A percentile compares a stretch with the other conserved stretches of the same genome.
These are phyloP conservation scores for Antennarius striatus DNA, from an alignment of 2,113 vertebrate species.

Conservation along the genomic window DNA sequence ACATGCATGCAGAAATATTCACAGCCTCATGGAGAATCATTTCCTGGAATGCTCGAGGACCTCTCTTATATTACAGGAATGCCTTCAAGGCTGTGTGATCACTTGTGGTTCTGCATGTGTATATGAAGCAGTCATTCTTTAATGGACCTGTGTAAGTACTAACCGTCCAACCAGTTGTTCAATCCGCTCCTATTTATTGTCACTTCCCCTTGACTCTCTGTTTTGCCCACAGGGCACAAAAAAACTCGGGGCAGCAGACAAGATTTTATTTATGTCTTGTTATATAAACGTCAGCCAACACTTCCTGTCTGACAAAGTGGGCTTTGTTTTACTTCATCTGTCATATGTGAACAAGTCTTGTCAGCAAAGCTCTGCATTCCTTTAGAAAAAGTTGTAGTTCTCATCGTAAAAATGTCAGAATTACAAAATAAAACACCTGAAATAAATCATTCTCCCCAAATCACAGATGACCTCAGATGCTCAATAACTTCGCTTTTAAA, in stretches of 20 bases:
- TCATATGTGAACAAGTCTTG: background rate
- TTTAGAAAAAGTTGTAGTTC: background rate
- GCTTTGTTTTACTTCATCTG: slow-evolving; percentile 10
- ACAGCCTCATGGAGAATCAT: too few relatives aligned
- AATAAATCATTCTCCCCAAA: background rate
- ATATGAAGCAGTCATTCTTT: slow-evolving; percentile 9
- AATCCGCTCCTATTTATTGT: slow-evolving; percentile 44
- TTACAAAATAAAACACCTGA: background rate
- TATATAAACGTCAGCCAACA: slow-evolving; percentile 11
- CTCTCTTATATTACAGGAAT: too few relatives aligned
- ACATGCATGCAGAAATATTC: too few relatives aligned
- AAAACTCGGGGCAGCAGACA: slow-evolving; percentile 32
- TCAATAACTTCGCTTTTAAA: slow-evolving; percentile 6
- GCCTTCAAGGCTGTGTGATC: background rate
- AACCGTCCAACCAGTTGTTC: slow-evolving; percentile 40
- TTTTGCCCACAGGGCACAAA: slow-evolving; percentile 39
- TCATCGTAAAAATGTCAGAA: background rate
- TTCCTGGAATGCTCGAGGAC: too few relatives aligned
- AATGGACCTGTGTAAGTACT: slow-evolving; percentile 37
- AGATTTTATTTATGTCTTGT: slow-evolving; percentile 28
- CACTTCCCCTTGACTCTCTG: slow-evolving; percentile 29
- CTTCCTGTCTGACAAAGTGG: slow-evolving; percentile 17
- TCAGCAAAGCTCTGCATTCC: background rate
- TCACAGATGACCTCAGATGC: background rate
- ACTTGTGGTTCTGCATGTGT: background rate